These are phyloP conservation scores for Beris morrisii DNA, from an alignment of 2,888 invertebrate species.

Conservation along the genomic window DNA sequence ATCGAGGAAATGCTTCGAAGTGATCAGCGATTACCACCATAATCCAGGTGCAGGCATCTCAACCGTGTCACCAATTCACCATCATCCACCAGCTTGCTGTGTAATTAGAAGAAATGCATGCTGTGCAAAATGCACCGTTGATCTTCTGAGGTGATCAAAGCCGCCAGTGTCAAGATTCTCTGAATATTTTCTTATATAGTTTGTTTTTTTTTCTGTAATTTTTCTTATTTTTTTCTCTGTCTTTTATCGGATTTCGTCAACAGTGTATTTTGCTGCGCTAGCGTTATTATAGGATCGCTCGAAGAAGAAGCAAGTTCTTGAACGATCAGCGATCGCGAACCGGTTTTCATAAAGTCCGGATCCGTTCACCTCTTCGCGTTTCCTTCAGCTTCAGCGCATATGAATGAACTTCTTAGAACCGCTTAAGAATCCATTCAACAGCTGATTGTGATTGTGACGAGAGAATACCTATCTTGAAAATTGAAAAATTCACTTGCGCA, in stretches of 20 bases:
- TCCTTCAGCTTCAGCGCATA: slow-evolving; percentile 20
- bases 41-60: slow-evolving; percentile 25
- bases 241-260: slow-evolving; percentile 13
- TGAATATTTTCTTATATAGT: slow-evolving; percentile 1
- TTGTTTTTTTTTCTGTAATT: background rate
- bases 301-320: slow-evolving; percentile 6
- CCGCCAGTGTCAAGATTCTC: slow-evolving; percentile 18
- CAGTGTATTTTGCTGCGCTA: background rate
- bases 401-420: slow-evolving; percentile 39
- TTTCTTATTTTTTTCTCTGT: background rate
- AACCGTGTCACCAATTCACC: slow-evolving; percentile 15
- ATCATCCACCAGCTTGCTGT: slow-evolving; percentile 13
- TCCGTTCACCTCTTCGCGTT: slow-evolving; percentile 28
- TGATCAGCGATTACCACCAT: background rate
- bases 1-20: background rate
- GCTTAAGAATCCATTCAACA: slow-evolving; percentile 36
- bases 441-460: slow-evolving; percentile 32
- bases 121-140: slow-evolving; percentile 29
- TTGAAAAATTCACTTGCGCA: slow-evolving; percentile 27
- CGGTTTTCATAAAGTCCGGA: slow-evolving; percentile 7
- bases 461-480: slow-evolving; percentile 14
- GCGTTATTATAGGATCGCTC: no score
- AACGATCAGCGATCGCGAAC: slow-evolving; percentile 18
- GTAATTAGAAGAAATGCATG: slow-evolving; percentile 29
- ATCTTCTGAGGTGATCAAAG: slow-evolving; percentile 30